Conservation (phyloP, 2,888 invertebrate genomes). For the Piscicola geometra region DNA sequence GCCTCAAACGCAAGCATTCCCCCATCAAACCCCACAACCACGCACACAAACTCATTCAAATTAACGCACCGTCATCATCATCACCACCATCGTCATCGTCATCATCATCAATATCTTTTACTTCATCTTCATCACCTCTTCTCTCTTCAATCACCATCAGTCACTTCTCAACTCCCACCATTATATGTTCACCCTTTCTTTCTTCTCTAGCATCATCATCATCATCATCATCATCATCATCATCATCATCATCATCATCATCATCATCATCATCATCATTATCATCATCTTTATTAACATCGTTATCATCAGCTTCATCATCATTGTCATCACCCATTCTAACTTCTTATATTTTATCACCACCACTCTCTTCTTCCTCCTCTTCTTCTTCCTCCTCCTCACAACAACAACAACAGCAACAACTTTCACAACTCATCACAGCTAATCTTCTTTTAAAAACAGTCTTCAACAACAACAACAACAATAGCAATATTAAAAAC, state of each 20-base stretch:
- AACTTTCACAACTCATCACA: conserved; percentile 5
- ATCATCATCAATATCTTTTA: too few relatives aligned
- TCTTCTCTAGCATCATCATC: neutral
- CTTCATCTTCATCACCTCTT: too few relatives aligned
- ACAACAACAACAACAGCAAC: neutral
- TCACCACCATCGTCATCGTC: too few relatives aligned
- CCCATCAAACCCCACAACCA: neutral
- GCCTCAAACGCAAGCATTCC: too few relatives aligned
- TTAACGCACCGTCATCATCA: neutral
- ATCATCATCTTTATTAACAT: neutral
- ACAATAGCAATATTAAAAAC: neutral
- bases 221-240: conserved; percentile 15
- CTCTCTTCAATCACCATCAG: neutral
- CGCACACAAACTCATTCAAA: neutral
- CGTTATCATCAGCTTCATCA: neutral
- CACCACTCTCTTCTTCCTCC: neutral
- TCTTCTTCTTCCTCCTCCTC: neutral
- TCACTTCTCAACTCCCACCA: too few relatives aligned
- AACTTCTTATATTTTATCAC: neutral
- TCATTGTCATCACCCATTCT: neutral
- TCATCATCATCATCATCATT: conserved; percentile 34
- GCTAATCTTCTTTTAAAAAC: conserved; percentile 5
- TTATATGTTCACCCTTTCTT: neutral
- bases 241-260: conserved; percentile 22
- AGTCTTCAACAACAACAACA: neutral